Base-by-base conservation (phyloP, 2,888 invertebrate genomes). In the Artemia sinica region DNA sequence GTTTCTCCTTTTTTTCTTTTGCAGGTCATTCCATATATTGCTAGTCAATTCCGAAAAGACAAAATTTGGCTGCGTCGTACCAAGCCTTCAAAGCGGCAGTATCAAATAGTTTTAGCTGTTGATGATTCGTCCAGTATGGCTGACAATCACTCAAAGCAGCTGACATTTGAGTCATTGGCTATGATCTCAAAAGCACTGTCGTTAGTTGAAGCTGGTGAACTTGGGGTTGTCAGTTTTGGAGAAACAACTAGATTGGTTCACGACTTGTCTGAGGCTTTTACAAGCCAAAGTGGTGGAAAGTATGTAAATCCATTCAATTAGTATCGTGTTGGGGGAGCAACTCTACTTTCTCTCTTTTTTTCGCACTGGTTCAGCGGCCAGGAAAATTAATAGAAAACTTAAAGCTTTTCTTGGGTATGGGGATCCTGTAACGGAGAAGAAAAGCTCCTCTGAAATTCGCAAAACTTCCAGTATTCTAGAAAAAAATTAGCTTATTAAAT, bases 11-110 rank as follows among this genome's bases (percentile, higher is more conserved):
- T 41, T 68, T 69, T 50, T 66, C 7, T 69, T 66, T 70, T 73
- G 18, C 79, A 84, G 77, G 89, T 99, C 69, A 95, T 98, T 76
- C 92, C 97, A 0, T 99, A 98, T 80, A 94, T 99, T 73, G 99
- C 99, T 18, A 96, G 96, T 71, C 91, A 97, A 78, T 99, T 96
- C 80, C 84, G 97, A 66, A 98, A 98, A 78, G 97, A 99, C 77
- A 95, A 96, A 78, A 99, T 99, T 75, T 99, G 98, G 98, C 77
- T 99, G 75, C 82, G 97, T 13, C 82, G 98, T 69, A 96, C 93
- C 0, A 93, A 93, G 77, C 94, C 95, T 0, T 92, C 91, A 1
- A 91, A 93, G 76, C 82, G 98, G 67, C 89, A 97, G 74, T 98
- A 98, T 79, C 95, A 95, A 78, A 91, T 97, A 67, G 86, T 94